Base-by-base conservation (phyloP, 2,113 vertebrate genomes). In the Terrapene triunguis region DNA sequence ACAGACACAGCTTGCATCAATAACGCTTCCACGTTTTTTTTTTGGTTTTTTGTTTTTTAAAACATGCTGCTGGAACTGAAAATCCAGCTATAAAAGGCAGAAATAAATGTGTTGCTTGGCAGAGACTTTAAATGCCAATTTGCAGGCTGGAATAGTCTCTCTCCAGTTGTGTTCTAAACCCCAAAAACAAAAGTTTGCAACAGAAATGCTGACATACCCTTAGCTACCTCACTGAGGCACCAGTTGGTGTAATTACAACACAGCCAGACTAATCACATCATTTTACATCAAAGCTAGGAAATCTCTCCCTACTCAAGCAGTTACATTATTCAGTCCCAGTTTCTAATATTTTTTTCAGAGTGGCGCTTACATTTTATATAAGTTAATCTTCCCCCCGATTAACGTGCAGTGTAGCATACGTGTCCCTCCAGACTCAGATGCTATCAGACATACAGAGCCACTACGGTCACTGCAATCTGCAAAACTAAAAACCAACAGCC, bases 351-450 rank as follows among this genome's bases (percentile, higher is more conserved):
- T 81, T 69, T 97, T 87, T 80, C 76, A 59, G 85, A 13, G 82
- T 87, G 92, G 84, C 89, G n/a, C 65, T 94, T 78, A 82, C 44
- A 47, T 24, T 42, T 8, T 55, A 21, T 76, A 97, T 57, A 93
- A 89, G 91, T 69, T 48, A 84, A 79, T 89, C 29, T 24, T 72
- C 92, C 82, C 48, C 86, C 69, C 44, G 83, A 44, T 89, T 95
- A 84, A 96, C 2, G 24, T 5, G 51, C 38, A 93, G 59, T 53
- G 95, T 0, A 0, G 78, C 55, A 95, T 76, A 65, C 1, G 42
- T 84, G 84, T 19, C 80, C 3, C 44, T 35, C 80, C 32, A 51
- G 82, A 85, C 69, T 88, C 65, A 53, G 84, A 94, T 3, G 88
- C 88, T 65, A 65, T 85, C 69, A 84, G 95, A 92, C 78, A 89